Evolutionary conservation across 2,113 vertebrate genomes (phyloP).

Genomic region (Mystacornis crossleyi): DNA sequence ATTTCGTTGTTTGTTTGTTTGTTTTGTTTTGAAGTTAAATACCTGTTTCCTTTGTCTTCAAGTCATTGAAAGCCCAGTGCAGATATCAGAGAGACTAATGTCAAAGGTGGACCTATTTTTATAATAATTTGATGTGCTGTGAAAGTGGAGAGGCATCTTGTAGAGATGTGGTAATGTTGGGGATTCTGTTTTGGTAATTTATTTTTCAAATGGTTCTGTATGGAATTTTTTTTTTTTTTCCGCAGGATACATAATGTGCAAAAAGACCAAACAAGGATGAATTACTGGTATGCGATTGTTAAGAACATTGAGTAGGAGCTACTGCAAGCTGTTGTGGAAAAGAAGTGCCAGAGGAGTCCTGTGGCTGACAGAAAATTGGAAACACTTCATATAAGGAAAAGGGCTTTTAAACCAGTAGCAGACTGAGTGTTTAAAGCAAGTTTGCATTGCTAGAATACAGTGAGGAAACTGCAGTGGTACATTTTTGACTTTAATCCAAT

Average conservation of each 20-base stretch:
- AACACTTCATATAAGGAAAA: neutral
- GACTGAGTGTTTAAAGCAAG: neutral
- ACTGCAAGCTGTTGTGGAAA: neutral
- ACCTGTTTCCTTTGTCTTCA: neutral
- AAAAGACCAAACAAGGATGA: neutral
- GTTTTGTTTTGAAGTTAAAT: neutral
- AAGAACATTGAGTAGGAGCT: neutral
- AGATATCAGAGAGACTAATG: neutral
- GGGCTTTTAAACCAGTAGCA: neutral
- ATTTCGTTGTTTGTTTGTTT: neutral
- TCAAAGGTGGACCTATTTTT: neutral
- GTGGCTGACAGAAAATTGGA: neutral
- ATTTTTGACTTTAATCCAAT: conserved; percentile 21
- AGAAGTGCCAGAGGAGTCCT: neutral
- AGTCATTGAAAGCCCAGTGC: neutral
- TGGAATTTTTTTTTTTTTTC: neutral
- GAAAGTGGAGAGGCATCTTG: neutral
- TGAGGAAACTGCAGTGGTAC: neutral
- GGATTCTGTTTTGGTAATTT: neutral
- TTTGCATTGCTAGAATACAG: neutral
- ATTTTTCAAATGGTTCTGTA: neutral
- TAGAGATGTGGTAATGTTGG: neutral
- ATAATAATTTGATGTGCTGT: neutral
- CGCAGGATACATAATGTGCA: neutral
- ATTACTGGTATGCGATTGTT: neutral